Base-by-base conservation (phyloP, 2,113 vertebrate species). In the Xiphophorus maculatus region DNA sequence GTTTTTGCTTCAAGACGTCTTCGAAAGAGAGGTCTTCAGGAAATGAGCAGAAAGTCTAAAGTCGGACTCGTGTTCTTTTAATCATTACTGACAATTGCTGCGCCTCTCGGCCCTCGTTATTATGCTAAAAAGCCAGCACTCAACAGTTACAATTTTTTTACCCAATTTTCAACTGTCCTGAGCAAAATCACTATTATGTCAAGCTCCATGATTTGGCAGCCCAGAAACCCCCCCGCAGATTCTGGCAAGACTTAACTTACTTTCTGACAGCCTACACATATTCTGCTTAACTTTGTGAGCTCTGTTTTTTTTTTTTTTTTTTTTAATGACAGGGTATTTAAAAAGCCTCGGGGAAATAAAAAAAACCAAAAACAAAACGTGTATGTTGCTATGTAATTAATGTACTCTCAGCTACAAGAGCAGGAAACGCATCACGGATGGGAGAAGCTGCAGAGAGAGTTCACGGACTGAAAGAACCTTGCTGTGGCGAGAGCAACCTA, bases 401-500 rank as follows among this genome's bases (percentile, higher is more conserved):
- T 67, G 42, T 58, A 32, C 48, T 28, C 42, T 70, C 32, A 58
- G 60, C 51, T 63, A 74, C 27, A 65, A 44, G 72, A 71, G 44
- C 42, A 58, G 35, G 27, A 74, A 66, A 71, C 65, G 51, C 65
- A 72, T 58, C 29, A 17, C 27, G 32, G 66, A 14, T 66, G 25
- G 60, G 67, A 35, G 67, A 85, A 75, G 27, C 76, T 68, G 71
- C 71, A 80, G 66, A 78, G 67, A 76, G 66, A 51, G 81, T 81
- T 82, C 44, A 83, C 79, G 15, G 61, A 69, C 71, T 77, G 65
- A 80, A 83, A 67, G 33, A 85, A 81, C 70, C 65, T 75, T 71
- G 66, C 63, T 79, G 69, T 66, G 69, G 63, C 71, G 74, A 85
- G 77, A 85, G 79, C 89, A 73, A 88, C 71, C 79, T 33, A 40